These are phyloP conservation scores for Phylloscopus collybita DNA, from an alignment of 2,797 vertebrate genomes.

Conservation along the genomic window DNA sequence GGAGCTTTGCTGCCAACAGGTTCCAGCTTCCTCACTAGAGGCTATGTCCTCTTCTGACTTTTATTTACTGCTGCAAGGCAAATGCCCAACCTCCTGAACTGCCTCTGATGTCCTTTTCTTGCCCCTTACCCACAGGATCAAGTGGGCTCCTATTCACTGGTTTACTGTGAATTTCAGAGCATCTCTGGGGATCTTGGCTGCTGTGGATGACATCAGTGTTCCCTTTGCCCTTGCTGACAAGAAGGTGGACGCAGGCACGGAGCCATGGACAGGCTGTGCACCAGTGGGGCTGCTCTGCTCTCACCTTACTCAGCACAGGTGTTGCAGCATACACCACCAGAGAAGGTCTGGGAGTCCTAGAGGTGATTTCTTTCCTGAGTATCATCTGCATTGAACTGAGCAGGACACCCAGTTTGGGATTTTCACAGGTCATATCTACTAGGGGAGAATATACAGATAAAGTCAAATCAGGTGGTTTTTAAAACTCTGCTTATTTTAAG, in stretches of 20 bases:
- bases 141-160: background rate
- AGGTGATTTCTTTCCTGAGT: background rate
- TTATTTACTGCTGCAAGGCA: background rate
- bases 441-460: background rate
- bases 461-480: background rate
- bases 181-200: background rate
- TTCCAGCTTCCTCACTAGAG: background rate
- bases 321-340: accelerated
- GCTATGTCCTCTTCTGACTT: background rate
- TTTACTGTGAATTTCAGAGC: background rate
- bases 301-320: background rate
- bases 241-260: accelerated
- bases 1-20: background rate
- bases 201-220: background rate
- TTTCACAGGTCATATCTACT: background rate
- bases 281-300: background rate
- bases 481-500: background rate
- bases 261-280: background rate
- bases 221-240: background rate
- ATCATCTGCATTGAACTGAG: background rate
- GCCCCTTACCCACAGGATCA: background rate
- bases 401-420: background rate
- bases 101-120: background rate
- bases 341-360: background rate
- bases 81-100: background rate